Evolutionary conservation across 2,888 invertebrate genomes (phyloP), one percentile per base, ranked within the genome.

Genomic region (Tubulanus polymorphus): DNA sequence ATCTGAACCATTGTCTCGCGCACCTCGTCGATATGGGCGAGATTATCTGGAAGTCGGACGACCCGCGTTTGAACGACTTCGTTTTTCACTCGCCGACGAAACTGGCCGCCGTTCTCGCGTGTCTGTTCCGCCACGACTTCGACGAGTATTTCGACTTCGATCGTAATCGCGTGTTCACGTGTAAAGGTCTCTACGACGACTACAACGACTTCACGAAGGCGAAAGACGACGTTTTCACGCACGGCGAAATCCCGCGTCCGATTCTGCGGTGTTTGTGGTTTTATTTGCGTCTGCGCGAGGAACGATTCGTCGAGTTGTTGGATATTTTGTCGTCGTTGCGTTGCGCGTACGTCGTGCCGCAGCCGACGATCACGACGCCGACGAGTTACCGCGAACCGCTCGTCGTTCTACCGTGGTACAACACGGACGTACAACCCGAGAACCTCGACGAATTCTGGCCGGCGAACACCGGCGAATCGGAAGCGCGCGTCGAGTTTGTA

Each of bases 201-300:
- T 62, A 67, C 27, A 67, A 69, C 32, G n/a, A n/a, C n/a, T 75
- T 74, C 55, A 56, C 64, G n/a, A 61, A 63, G 26, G 70, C 68
- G 3, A 65, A 62, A 37, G 61, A 69, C 3, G 55, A 67, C 8
- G 70, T 75, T 54, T 52, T 66, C 6, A 60, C 60, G 29, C 61
- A 63, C 45, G 78, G 78, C 12, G 71, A 74, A 59, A 65, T 77
- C 28, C 73, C 74, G 2, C 61, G 74, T 26, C 72, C 71, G 5
- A 57, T 77, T 46, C 65, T 77, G 41, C 68, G 69, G 55, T 73
- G 75, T 54, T 60, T 77, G 45, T 73, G 71, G 71, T 76, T 76
- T 55, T 69, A 73, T 51, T 64, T 72, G 50, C 58, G 67, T 27
- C 57, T 73, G 3, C 59, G 57, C 45, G 63, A 69, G 45, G 65